Base-by-base conservation (phyloP, 1,140 invertebrate genomes). In the Cherax destructor region DNA sequence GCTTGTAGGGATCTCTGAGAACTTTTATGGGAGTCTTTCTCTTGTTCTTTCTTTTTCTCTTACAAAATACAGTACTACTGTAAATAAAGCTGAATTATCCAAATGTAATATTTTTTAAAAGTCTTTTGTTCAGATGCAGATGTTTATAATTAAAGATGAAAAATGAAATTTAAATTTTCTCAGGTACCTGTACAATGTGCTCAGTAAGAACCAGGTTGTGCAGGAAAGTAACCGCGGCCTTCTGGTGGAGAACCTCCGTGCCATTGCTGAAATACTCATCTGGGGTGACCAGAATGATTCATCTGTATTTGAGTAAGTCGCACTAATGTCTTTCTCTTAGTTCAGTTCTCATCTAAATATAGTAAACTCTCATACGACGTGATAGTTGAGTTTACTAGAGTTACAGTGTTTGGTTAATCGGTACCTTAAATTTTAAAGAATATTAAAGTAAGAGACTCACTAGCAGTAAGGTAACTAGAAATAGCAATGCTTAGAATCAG, bases 241-340 rank as follows among this genome's bases (percentile, higher is more conserved):
- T 21, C 95, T 99, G n/a, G 99, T 99, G 18, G 99, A 99, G 95
- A 99, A 98, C 0, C 95, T 99, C 81, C 95, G 99, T 93, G 99
- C 98, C 69, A 99, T 99, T 94, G 98, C 99, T 41, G 99, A 99
- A 95, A 99, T 99, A 94, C 95, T 99, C 13, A 99, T 99, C 94
- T 99, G 99, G 99, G 99, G 99, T 50, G 99, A 99, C 95, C 99
- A 99, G 95, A 99, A 99, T 96, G 99, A 99, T 95, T 98, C 98
- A 92, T 97, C 98, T 92, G 99, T 99, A 56, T 99, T 99, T 96
- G 99, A 99, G 99, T 99, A 96, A 97, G 97, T 93, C 69, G 11
- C 7, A 30, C 30, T 21, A 5, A 13, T 65, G 5, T 65, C 52
- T 13, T 56, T 13, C 52, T 1, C 13, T 9, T 10, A 56, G 4